Evolutionary conservation across 2,797 vertebrate species (phyloP).

Genomic region (Pseudocheirus occidentalis): DNA sequence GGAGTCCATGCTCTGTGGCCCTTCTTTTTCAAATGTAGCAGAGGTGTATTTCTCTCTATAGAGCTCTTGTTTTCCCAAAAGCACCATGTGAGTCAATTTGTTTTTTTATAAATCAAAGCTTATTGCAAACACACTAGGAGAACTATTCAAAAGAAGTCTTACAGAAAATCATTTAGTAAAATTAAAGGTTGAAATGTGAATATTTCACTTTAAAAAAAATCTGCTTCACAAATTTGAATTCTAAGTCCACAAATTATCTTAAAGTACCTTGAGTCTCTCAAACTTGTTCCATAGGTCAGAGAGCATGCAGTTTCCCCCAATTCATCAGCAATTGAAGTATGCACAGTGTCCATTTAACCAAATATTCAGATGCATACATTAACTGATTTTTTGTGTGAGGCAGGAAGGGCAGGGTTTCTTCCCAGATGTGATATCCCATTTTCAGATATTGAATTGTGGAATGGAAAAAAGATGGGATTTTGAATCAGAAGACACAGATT

Average conservation of each 20-base stretch:
- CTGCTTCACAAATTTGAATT: not conserved
- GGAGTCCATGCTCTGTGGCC: conserved; percentile 2
- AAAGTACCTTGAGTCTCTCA: not conserved
- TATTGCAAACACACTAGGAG: not conserved
- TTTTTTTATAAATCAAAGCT: not conserved
- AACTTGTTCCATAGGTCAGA: not conserved
- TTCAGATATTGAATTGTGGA: not conserved
- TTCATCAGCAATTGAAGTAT: not conserved
- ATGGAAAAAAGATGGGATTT: not conserved
- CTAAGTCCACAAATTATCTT: not conserved
- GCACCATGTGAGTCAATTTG: not conserved
- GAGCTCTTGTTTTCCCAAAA: not conserved
- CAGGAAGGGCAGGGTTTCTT: not conserved
- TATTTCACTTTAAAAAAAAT: not conserved
- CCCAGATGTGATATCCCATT: not conserved
- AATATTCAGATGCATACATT: not conserved
- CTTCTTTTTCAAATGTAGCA: not conserved
- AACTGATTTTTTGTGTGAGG: not conserved
- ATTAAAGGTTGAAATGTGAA: not conserved
- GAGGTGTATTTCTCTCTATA: not conserved
- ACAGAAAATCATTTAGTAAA: not conserved
- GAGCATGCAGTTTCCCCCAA: not conserved
- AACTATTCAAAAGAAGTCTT: not conserved
- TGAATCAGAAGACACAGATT: too few relatives aligned
- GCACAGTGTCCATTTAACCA: not conserved